Evolutionary conservation across 2,888 invertebrate species (phyloP).

Genomic region (Euclidia mi): DNA sequence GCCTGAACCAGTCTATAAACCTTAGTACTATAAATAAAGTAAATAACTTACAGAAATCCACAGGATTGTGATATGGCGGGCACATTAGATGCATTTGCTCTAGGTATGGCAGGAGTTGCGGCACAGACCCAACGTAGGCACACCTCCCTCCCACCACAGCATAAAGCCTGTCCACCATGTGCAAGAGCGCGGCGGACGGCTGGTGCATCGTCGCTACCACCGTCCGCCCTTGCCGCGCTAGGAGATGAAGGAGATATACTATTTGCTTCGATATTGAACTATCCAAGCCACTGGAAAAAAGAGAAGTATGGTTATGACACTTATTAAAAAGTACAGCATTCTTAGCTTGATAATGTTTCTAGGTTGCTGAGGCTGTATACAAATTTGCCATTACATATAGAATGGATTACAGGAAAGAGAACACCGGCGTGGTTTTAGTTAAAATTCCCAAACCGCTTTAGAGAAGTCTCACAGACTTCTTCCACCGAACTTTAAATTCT

Average conservation of each 20-base stretch:
- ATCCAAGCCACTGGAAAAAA: constrained; percentile 80
- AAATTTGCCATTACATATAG: too few relatives aligned
- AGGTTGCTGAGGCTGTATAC: too few relatives aligned
- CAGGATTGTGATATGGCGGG: constrained; percentile 97
- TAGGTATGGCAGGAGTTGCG: constrained; percentile 94
- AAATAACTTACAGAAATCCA: constrained; percentile 94
- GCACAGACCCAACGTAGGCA: constrained; percentile 94
- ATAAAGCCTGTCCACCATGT: constrained; percentile 97
- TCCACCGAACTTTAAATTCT: too few relatives aligned
- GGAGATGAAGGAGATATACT: constrained; percentile 93
- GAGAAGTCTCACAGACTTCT: too few relatives aligned
- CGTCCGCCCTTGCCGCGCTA: constrained; percentile 96
- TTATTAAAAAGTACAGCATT: too few relatives aligned
- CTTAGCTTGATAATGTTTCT: too few relatives aligned
- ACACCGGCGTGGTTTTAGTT: too few relatives aligned
- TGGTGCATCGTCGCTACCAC: constrained; percentile 97
- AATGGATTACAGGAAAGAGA: too few relatives aligned
- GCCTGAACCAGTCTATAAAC: too few relatives aligned
- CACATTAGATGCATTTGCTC: constrained; percentile 92
- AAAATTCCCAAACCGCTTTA: too few relatives aligned
- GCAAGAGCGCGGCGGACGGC: constrained; percentile 95
- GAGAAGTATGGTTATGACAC: constrained; percentile 9
- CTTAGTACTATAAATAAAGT: too few relatives aligned
- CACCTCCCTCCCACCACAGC: constrained; percentile 95
- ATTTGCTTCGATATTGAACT: constrained; percentile 94